Percentiles rank a stretch among this genome's conserved stretches.
Evolutionary conservation across 2,113 vertebrate genomes (phyloP).

Genomic region (Daubentonia madagascariensis): DNA sequence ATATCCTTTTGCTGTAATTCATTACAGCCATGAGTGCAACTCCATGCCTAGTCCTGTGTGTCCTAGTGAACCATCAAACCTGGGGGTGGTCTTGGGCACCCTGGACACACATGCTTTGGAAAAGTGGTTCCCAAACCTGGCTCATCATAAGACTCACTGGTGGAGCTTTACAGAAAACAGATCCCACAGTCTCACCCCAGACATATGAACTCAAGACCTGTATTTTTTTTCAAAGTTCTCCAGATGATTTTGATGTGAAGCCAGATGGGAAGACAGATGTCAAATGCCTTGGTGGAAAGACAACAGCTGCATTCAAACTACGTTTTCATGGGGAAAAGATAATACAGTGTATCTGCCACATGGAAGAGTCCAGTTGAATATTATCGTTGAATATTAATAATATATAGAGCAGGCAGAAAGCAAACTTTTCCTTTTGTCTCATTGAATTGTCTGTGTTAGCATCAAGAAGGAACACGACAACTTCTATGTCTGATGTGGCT

Average conservation of each 20-base stretch:
- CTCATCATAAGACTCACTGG: neutral
- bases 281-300: neutral
- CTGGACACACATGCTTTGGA: neutral
- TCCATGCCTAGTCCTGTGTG: no score
- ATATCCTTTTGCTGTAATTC: neutral
- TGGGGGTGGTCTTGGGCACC: neutral
- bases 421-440: neutral
- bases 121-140: neutral
- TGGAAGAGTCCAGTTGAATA: slow-evolving; percentile 9
- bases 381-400: slow-evolving; percentile 11
- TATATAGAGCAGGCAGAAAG: neutral
- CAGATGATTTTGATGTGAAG: neutral
- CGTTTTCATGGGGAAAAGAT: slow-evolving; percentile 6
- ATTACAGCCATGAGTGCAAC: neutral
- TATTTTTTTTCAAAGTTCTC: slow-evolving; percentile 7
- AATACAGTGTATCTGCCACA: neutral
- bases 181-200: neutral
- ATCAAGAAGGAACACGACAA: neutral
- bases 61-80: neutral
- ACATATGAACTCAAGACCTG: neutral
- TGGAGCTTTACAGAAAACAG: neutral
- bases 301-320: neutral
- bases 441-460: neutral
- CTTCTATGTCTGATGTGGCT: neutral
- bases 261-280: neutral